A percentile compares a stretch with the other conserved stretches of the same genome.
These are phyloP conservation scores for Yponomeuta plumbellus DNA, from an alignment of 2,888 invertebrate species.

Conservation along the genomic window DNA sequence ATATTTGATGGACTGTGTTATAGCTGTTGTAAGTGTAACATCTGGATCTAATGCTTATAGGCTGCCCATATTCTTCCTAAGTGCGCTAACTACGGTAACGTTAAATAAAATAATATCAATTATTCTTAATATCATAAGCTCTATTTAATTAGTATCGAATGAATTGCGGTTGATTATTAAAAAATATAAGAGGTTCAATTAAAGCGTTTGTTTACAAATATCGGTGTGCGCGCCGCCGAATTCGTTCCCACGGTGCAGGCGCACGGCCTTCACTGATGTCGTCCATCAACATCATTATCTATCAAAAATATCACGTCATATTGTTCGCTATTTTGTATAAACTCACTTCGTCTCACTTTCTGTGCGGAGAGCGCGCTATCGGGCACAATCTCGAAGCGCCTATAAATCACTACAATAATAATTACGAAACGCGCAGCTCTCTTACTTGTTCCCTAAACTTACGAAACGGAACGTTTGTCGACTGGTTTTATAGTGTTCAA, in stretches of 20 bases:
- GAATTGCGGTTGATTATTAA: too few relatives aligned
- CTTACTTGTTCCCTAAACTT: slow-evolving; percentile 34
- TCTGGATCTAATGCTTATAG: too few relatives aligned
- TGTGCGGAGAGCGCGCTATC: slow-evolving; percentile 49
- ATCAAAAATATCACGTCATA: slow-evolving; percentile 75
- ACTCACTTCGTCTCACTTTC: slow-evolving; percentile 67
- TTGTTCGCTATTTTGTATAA: slow-evolving; percentile 72
- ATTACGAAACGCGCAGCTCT: slow-evolving; percentile 53
- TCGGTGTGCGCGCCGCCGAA: slow-evolving; percentile 56
- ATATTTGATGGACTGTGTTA: too few relatives aligned
- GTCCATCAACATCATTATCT: slow-evolving; percentile 74
- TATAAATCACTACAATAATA: slow-evolving; percentile 65
- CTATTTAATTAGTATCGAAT: too few relatives aligned
- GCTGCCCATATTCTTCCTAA: too few relatives aligned
- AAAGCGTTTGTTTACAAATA: slow-evolving; percentile 48
- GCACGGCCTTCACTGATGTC: slow-evolving; percentile 50
- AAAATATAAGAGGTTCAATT: too few relatives aligned
- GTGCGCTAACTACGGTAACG: too few relatives aligned
- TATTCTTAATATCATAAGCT: too few relatives aligned
- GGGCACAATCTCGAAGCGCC: slow-evolving; percentile 57
- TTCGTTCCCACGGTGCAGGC: slow-evolving; percentile 69
- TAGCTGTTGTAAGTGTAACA: too few relatives aligned
- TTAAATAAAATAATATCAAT: too few relatives aligned
- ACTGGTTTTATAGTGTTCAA: not conserved
- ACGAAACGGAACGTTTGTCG: slow-evolving; percentile 24